Conservation (phyloP, 1,140 invertebrate species). For the Thereuonema tuberculata region DNA sequence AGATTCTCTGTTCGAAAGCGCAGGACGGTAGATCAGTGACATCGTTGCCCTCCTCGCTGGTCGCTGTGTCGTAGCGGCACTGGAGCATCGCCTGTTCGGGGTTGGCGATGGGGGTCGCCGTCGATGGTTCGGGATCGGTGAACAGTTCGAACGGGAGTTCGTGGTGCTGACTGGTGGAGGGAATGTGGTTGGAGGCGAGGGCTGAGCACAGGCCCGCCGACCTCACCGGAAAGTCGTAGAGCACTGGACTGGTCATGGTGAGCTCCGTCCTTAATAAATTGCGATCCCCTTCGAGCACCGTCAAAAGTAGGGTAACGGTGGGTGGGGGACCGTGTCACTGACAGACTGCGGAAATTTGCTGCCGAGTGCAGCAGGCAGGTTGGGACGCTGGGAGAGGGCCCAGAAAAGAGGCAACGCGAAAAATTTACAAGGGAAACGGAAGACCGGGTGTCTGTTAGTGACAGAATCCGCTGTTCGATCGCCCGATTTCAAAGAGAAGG, state of each 20-base stretch:
- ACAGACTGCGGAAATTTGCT: neutral
- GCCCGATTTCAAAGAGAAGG: neutral
- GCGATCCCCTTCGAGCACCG: neutral
- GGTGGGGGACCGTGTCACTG: too few species aligned
- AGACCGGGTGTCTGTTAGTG: neutral
- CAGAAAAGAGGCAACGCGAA: neutral
- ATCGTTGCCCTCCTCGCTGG: neutral
- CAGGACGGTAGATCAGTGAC: constrained; percentile 12
- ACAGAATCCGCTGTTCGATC: neutral
- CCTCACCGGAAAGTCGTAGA: neutral
- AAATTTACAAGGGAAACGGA: too few species aligned
- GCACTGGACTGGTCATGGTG: neutral
- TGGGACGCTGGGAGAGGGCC: neutral
- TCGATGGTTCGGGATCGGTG: neutral
- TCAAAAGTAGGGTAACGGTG: neutral
- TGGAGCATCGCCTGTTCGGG: neutral
- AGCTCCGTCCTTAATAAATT: neutral
- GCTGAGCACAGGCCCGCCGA: neutral
- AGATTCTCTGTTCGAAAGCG: constrained; percentile 6
- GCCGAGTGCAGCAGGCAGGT: neutral
- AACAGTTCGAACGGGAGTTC: constrained; percentile 1
- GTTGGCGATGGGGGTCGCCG: neutral
- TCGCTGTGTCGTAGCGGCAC: neutral
- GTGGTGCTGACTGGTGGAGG: too few species aligned
- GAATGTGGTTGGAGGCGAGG: too few species aligned